Percentiles rank a stretch among this genome's conserved stretches.
Evolutionary conservation across 2,888 invertebrate species (phyloP).

Genomic region (Sarcophaga carnaria): DNA sequence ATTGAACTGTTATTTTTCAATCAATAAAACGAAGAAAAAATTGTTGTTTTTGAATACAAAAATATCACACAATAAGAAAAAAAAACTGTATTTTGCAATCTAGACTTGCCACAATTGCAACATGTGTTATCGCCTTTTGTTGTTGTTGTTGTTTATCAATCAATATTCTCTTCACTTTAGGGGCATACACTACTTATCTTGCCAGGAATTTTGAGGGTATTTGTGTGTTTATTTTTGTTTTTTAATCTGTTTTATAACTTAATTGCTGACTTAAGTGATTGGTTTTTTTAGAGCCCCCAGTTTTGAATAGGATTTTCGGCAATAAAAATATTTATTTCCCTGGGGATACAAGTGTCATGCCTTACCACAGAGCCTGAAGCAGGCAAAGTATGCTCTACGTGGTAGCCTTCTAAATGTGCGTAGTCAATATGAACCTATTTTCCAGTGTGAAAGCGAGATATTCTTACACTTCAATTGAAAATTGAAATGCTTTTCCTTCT

Average conservation of each 20-base stretch:
- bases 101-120: conserved; percentile 42
- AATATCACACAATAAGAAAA: conserved; percentile 27
- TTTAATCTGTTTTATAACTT: conserved; percentile 18
- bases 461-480: no score
- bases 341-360: no score
- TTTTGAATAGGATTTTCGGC: no score
- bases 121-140: not conserved
- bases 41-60: not conserved
- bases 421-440: no score
- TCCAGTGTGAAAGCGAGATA: no score
- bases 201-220: not conserved
- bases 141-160: conserved; percentile 30
- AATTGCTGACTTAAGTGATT: conserved; percentile 46
- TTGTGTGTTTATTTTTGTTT: not conserved
- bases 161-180: conserved; percentile 8
- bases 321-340: no score
- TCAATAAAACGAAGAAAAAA: not conserved
- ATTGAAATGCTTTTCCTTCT: no score
- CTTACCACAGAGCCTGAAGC: no score
- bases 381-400: no score
- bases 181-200: not conserved
- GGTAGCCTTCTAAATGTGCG: no score
- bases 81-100: not conserved
- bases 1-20: conserved; percentile 61
- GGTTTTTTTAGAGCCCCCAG: not conserved